Evolutionary conservation across 2,113 vertebrate genomes (phyloP).

Genomic region (Otocyon megalotis): DNA sequence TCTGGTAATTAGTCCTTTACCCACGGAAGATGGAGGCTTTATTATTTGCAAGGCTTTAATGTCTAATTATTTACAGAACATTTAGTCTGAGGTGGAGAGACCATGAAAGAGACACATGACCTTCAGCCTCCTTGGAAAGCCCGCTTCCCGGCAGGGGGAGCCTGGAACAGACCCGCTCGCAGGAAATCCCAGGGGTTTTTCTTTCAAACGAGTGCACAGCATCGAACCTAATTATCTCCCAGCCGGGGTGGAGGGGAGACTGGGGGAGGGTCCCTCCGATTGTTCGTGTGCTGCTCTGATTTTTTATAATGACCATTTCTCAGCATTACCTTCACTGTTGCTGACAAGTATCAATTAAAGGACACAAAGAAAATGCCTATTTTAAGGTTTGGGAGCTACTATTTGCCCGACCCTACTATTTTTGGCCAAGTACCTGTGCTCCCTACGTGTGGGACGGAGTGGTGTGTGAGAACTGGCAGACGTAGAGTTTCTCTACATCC

Average conservation of each 20-base stretch:
- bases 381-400: background rate
- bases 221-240: background rate
- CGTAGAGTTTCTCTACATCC: too few relatives aligned
- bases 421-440: background rate
- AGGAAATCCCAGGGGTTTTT: background rate
- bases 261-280: rapidly evolving
- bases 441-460: background rate
- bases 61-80: slow-evolving; percentile 77
- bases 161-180: background rate
- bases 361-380: background rate
- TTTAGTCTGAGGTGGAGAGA: slow-evolving; percentile 21
- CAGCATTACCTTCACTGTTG: background rate
- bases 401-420: background rate
- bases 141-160: background rate
- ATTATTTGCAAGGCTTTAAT: slow-evolving; percentile 38
- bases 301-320: background rate
- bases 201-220: background rate
- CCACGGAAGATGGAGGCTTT: background rate
- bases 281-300: background rate
- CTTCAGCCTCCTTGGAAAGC: slow-evolving; percentile 39
- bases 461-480: rapidly evolving
- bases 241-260: too few relatives aligned
- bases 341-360: background rate
- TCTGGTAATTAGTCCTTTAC: slow-evolving; percentile 59
- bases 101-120: slow-evolving; percentile 8